Percentiles rank a stretch among this genome's conserved stretches.
phyloP scores from a whole-genome alignment of 1,140 invertebrate genomes.

The Drosophila truncata region DNA sequence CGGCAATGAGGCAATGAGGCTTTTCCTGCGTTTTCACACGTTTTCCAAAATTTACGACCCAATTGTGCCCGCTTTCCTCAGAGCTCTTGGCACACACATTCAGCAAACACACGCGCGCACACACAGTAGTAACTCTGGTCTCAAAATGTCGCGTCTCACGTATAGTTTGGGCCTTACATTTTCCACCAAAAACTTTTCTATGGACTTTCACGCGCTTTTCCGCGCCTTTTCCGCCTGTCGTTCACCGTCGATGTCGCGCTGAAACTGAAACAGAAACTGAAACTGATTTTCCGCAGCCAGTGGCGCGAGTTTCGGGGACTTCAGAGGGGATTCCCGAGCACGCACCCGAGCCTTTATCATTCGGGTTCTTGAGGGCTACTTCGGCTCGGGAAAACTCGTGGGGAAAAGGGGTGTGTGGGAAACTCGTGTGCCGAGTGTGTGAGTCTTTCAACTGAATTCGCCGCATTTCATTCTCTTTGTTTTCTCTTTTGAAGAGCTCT shows the following conservation, averaged over 20 bases:
- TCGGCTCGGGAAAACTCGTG: slow-evolving; percentile 19
- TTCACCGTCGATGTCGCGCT: slow-evolving; percentile 75
- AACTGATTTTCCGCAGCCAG: slow-evolving; percentile 56
- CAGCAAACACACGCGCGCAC: slow-evolving; percentile 12
- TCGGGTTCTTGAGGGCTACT: slow-evolving; percentile 4
- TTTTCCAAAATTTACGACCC: slow-evolving; percentile 79
- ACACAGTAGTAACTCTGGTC: slow-evolving; percentile 9
- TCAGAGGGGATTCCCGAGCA: slow-evolving; percentile 19
- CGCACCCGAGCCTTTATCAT: slow-evolving; percentile 45
- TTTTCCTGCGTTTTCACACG: slow-evolving; percentile 83
- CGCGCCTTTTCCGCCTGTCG: slow-evolving; percentile 48
- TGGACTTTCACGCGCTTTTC: slow-evolving; percentile 30
- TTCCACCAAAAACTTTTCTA: slow-evolving; percentile 44
- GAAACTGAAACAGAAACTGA: slow-evolving; percentile 76
- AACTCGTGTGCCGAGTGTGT: slow-evolving; percentile 7
- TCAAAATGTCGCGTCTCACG: slow-evolving; percentile 47
- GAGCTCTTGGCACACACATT: slow-evolving; percentile 19
- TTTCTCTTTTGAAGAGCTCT: slow-evolving; percentile 14
- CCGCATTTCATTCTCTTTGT: slow-evolving; percentile 21
- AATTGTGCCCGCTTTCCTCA: slow-evolving; percentile 36
- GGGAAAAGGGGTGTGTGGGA: slow-evolving; percentile 6
- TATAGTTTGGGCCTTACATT: slow-evolving; percentile 43
- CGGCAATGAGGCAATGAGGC: slow-evolving; percentile 80
- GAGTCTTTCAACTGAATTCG: slow-evolving; percentile 28
- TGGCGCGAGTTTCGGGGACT: slow-evolving; percentile 42